Evolutionary conservation across 1,140 invertebrate species (phyloP).

Genomic region (Aleiodes sp.): DNA sequence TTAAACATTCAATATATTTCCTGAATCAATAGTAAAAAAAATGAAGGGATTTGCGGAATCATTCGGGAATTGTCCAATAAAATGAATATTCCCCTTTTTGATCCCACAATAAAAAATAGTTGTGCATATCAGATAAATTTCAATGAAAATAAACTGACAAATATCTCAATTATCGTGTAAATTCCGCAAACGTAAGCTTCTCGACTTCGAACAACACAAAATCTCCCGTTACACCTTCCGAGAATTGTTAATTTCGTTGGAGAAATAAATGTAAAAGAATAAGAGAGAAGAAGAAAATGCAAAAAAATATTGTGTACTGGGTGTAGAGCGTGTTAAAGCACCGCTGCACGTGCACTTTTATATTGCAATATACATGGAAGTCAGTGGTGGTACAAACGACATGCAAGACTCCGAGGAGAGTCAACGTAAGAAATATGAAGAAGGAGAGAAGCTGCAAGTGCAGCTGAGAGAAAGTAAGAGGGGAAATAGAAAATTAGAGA

Average conservation of each 20-base stretch:
- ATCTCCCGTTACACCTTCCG: conserved; percentile 18
- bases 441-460: neutral
- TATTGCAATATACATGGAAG: neutral
- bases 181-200: conserved; percentile 20
- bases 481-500: conserved; percentile 1
- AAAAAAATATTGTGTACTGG: conserved; percentile 3
- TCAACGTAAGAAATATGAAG: conserved; percentile 8
- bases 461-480: neutral
- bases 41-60: too few species aligned
- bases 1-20: too few species aligned
- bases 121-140: neutral
- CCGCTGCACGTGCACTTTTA: conserved; percentile 10
- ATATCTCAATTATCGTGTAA: conserved; percentile 11
- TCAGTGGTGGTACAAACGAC: conserved; percentile 9
- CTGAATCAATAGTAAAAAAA: too few species aligned
- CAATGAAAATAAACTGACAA: conserved; percentile 7
- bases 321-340: neutral
- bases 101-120: too few species aligned
- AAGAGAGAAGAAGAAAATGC: neutral
- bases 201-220: neutral
- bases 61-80: too few species aligned
- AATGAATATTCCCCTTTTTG: too few species aligned
- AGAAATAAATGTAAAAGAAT: neutral
- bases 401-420: neutral
- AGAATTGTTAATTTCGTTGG: conserved; percentile 23